A percentile compares a stretch with the other conserved stretches of the same genome.
Conservation (phyloP, 2,113 vertebrate species). For the Tachysurus vachellii region DNA sequence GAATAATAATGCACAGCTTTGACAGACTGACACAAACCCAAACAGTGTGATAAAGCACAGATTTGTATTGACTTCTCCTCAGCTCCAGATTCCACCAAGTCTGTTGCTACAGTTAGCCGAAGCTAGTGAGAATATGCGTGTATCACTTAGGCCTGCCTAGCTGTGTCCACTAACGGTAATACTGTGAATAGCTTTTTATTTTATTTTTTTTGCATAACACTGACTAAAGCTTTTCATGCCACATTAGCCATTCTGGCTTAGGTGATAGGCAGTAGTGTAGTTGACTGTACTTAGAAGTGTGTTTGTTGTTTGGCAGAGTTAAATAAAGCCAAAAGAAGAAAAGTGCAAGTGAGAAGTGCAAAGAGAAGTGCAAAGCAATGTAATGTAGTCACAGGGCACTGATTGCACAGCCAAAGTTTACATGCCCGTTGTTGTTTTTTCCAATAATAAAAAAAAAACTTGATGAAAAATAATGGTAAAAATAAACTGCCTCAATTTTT, state of each 20-base stretch:
- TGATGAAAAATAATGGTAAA: too few relatives aligned
- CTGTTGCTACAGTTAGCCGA: slow-evolving; percentile 11
- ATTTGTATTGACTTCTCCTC: not conserved
- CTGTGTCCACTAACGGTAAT: slow-evolving; percentile 42
- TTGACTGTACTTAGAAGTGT: slow-evolving; percentile 11
- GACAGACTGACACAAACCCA: slow-evolving; percentile 16
- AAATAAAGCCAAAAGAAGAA: slow-evolving; percentile 27
- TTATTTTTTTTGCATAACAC: slow-evolving; percentile 21
- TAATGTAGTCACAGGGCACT: not conserved
- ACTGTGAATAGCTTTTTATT: not conserved
- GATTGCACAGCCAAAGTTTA: not conserved
- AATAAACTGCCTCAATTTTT: not conserved
- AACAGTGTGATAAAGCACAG: not conserved
- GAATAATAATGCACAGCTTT: slow-evolving; percentile 10
- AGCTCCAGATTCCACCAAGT: not conserved
- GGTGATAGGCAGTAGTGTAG: slow-evolving; percentile 16
- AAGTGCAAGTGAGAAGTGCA: slow-evolving; percentile 37
- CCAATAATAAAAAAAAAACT: not conserved
- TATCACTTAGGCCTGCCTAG: not conserved
- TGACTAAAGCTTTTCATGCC: slow-evolving; percentile 48
- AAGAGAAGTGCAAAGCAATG: slow-evolving; percentile 32
- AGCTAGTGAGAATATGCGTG: not conserved
- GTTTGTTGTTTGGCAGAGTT: slow-evolving; percentile 8
- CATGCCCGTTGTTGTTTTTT: not conserved
- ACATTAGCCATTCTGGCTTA: slow-evolving; percentile 47